Conservation (phyloP, 1,140 invertebrate species). For the Eulimnadia texana region DNA sequence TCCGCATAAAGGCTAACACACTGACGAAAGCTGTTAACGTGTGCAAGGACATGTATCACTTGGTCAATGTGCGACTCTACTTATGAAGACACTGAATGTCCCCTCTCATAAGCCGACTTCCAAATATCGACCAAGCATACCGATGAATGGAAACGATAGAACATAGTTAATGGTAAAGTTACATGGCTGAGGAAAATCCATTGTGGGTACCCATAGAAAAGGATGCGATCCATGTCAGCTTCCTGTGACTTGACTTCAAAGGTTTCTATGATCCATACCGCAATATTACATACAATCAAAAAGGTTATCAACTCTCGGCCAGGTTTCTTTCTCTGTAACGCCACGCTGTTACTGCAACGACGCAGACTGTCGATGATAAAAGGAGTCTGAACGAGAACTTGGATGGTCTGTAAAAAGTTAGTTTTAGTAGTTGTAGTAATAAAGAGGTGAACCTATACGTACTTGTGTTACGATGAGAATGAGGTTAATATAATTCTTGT, state of each 20-base stretch:
- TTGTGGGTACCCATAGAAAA: constrained; percentile 37
- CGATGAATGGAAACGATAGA: constrained; percentile 69
- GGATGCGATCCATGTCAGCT: constrained; percentile 39
- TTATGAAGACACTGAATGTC: too few species aligned
- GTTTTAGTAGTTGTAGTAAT: constrained; percentile 9
- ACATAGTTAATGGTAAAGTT: constrained; percentile 60
- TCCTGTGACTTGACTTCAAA: constrained; percentile 60
- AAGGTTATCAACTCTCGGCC: constrained; percentile 62
- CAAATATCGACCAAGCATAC: constrained; percentile 72
- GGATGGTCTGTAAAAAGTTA: constrained; percentile 40
- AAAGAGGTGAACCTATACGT: constrained; percentile 20
- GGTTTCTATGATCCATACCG: constrained; percentile 62
- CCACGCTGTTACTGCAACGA: constrained; percentile 45
- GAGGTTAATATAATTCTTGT: constrained; percentile 35
- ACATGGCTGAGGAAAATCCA: constrained; percentile 64
- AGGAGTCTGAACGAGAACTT: constrained; percentile 54
- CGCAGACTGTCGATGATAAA: constrained; percentile 60
- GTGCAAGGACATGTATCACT: too few species aligned
- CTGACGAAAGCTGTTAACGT: too few species aligned
- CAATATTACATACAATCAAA: constrained; percentile 57
- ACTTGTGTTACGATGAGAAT: constrained; percentile 39
- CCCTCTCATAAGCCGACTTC: constrained; percentile 53
- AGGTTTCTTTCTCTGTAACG: constrained; percentile 46
- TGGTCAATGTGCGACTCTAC: too few species aligned
- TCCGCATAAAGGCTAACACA: too few species aligned